A percentile compares a stretch with the other conserved stretches of the same genome.
Evolutionary conservation across 2,113 vertebrate species (phyloP).

Genomic region (Larimichthys crocea): DNA sequence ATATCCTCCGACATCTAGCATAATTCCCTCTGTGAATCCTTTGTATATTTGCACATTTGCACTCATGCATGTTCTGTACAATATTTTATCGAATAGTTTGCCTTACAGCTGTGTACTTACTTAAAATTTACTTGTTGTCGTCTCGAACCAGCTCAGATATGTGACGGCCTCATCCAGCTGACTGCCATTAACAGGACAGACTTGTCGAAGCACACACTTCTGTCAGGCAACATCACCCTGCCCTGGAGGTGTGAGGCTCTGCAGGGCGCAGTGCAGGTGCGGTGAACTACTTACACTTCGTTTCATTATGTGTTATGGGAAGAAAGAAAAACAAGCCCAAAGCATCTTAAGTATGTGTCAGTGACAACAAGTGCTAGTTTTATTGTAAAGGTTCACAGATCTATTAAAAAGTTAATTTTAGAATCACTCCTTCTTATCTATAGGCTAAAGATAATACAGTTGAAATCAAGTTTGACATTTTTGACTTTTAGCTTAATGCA

Average conservation of each 20-base stretch:
- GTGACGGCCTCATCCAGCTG: constrained; percentile 69
- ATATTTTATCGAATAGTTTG: neutral
- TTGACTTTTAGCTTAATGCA: neutral
- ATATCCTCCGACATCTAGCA: neutral
- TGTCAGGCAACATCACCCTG: constrained; percentile 68
- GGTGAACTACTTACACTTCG: neutral
- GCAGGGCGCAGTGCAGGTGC: constrained; percentile 71
- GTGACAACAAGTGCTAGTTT: neutral
- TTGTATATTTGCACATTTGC: neutral
- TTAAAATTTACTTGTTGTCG: neutral
- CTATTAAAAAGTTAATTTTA: neutral
- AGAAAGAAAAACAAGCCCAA: neutral
- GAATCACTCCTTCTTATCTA: neutral
- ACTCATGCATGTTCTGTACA: neutral
- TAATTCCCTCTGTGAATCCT: neutral
- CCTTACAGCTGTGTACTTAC: neutral
- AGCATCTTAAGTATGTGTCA: neutral
- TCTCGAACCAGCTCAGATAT: constrained; percentile 75
- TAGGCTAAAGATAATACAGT: neutral
- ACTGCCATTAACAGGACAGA: constrained; percentile 66
- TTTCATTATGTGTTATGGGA: neutral
- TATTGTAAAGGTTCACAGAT: neutral
- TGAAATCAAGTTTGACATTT: neutral
- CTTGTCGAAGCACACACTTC: constrained; percentile 54
- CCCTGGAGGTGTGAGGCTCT: constrained; percentile 80